Conservation (phyloP, 2,888 invertebrate genomes). For the Cheilosia vernalis region DNA sequence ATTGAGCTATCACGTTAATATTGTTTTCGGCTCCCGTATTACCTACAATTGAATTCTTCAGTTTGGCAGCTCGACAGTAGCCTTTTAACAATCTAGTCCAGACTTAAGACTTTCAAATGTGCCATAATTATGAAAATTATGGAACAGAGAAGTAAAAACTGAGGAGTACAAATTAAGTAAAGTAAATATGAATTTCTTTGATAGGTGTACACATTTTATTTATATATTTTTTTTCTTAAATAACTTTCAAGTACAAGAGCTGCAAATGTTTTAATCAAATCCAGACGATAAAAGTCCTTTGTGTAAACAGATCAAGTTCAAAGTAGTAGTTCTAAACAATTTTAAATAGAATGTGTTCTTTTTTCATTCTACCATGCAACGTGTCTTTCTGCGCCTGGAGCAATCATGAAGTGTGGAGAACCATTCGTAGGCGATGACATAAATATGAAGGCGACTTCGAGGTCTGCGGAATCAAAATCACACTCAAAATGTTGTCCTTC, state of each 20-base stretch:
- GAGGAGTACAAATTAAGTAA: too few relatives aligned
- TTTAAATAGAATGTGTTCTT: background rate
- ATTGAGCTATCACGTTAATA: too few relatives aligned
- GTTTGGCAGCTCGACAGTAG: too few relatives aligned
- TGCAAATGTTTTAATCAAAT: slow-evolving; percentile 7
- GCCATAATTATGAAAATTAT: too few relatives aligned
- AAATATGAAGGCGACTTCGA: slow-evolving; percentile 9
- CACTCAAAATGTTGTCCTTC: background rate
- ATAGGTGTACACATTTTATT: background rate
- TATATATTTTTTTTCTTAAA: background rate
- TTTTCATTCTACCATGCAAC: background rate
- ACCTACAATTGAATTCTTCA: too few relatives aligned
- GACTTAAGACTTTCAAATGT: too few relatives aligned
- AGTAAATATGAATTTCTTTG: too few relatives aligned
- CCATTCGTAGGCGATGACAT: background rate
- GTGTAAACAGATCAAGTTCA: slow-evolving; percentile 6
- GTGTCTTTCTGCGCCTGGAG: slow-evolving; percentile 25
- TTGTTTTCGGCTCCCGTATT: too few relatives aligned
- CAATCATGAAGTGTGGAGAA: background rate
- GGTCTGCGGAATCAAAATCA: slow-evolving; percentile 8
- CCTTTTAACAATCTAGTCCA: too few relatives aligned
- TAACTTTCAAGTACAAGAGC: too few relatives aligned
- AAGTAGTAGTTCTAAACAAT: background rate
- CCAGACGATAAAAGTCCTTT: slow-evolving; percentile 52
- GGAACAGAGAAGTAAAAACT: too few relatives aligned